Conservation (phyloP, 2,888 invertebrate species). For the Pristionchus japonicus region DNA sequence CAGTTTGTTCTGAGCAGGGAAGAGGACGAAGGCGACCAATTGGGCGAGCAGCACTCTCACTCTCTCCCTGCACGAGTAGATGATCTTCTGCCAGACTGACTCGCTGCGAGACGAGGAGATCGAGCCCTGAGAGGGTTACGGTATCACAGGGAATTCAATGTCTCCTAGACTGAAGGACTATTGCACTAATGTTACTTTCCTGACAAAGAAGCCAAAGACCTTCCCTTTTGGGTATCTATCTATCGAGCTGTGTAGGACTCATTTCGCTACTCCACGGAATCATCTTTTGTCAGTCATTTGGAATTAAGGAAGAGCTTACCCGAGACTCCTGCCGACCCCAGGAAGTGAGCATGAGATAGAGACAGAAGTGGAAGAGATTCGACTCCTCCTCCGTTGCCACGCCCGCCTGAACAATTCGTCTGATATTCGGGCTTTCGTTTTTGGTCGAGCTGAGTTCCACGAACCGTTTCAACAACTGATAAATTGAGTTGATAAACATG, state of each 20-base stretch:
- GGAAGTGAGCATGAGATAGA: constrained; percentile 57
- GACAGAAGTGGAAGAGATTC: constrained; percentile 58
- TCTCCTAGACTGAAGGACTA: background rate
- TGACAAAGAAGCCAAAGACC: too few species aligned
- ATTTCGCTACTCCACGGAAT: too few species aligned
- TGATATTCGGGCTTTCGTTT: too few species aligned
- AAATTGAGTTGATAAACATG: too few species aligned
- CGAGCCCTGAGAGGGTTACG: background rate
- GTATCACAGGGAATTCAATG: background rate
- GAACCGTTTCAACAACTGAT: too few species aligned
- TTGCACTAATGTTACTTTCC: too few species aligned
- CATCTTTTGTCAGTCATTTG: too few species aligned
- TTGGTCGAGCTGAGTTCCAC: too few species aligned
- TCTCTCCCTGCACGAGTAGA: constrained; percentile 55
- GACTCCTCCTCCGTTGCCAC: constrained; percentile 58
- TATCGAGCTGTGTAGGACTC: too few species aligned
- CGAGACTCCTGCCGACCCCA: constrained; percentile 51
- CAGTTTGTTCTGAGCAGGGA: constrained; percentile 59
- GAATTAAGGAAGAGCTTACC: background rate
- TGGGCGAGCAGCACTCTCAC: constrained; percentile 63
- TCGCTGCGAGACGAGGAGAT: constrained; percentile 34
- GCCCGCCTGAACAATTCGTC: constrained; percentile 42
- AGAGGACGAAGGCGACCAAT: constrained; percentile 68
- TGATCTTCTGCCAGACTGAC: constrained; percentile 57
- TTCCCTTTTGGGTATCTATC: too few species aligned